Percentiles rank a stretch among this genome's conserved stretches.
Conservation (phyloP, 2,888 invertebrate genomes). For the Diabrotica balteata region DNA sequence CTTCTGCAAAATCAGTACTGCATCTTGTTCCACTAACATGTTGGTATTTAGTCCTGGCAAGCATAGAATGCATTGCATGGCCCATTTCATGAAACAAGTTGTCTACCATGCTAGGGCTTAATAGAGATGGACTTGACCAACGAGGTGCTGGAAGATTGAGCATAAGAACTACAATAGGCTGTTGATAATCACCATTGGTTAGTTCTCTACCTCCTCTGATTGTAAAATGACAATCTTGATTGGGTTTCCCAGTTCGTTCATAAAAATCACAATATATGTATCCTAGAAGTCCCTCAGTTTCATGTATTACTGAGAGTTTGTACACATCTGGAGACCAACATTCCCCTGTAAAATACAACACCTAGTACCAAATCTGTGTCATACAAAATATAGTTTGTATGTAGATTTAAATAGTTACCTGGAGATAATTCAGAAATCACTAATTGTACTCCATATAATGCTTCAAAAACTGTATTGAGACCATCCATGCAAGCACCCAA, state of each 20-base stretch:
- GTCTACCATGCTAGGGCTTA: conserved; percentile 87
- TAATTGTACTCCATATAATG: conserved; percentile 82
- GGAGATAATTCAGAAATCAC: conserved; percentile 74
- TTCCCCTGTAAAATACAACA: conserved; percentile 66
- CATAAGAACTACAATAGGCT: conserved; percentile 93
- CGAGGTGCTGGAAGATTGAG: conserved; percentile 82
- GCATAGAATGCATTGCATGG: conserved; percentile 98
- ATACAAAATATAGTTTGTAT: not conserved
- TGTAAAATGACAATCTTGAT: conserved; percentile 99
- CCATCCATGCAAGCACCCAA: conserved; percentile 97
- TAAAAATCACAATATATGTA: conserved; percentile 83
- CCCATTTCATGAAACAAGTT: conserved; percentile 99
- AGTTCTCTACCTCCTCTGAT: conserved; percentile 90
- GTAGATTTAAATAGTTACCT: conserved; percentile 7
- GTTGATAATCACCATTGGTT: conserved; percentile 83
- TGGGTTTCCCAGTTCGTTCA: conserved; percentile 88
- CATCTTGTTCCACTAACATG: conserved; percentile 98
- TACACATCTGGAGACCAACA: conserved; percentile 77
- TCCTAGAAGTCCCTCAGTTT: conserved; percentile 82
- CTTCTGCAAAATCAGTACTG: conserved; percentile 97
- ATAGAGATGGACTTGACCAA: conserved; percentile 77
- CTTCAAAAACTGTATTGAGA: conserved; percentile 84
- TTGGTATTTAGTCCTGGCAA: conserved; percentile 93
- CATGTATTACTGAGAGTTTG: conserved; percentile 89
- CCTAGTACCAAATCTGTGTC: too few species aligned